These are phyloP conservation scores for Silurus glanis DNA, from an alignment of 2,113 vertebrate genomes.

Conservation along the genomic window DNA sequence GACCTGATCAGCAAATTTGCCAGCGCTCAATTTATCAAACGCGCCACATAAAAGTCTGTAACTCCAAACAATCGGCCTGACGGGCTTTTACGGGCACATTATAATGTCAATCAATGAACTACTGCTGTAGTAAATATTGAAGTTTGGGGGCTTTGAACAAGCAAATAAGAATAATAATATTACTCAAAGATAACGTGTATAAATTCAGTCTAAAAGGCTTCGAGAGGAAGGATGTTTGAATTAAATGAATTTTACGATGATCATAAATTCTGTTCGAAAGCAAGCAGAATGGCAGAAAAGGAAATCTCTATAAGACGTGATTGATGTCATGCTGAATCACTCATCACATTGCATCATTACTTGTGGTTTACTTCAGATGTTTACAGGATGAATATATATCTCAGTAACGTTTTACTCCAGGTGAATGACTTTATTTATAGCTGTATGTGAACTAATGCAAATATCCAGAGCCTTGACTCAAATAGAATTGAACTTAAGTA, in stretches of 20 bases:
- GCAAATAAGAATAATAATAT: neutral
- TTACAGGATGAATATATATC: neutral
- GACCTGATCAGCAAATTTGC: conserved; percentile 48
- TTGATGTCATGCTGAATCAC: neutral
- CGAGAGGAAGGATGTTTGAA: neutral
- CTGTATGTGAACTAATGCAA: conserved; percentile 14
- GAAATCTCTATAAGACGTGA: neutral
- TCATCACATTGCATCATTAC: neutral
- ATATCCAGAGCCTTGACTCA: neutral
- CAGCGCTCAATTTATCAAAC: conserved; percentile 17
- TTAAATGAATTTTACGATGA: neutral
- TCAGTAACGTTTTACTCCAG: neutral
- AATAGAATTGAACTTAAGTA: neutral
- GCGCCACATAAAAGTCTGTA: neutral
- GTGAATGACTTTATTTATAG: conserved; percentile 16
- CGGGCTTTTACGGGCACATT: neutral
- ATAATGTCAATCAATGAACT: neutral
- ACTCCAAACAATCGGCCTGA: conserved; percentile 2
- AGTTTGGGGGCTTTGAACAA: neutral
- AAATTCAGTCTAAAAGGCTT: too few species aligned
- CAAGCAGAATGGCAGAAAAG: neutral
- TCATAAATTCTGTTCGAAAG: neutral
- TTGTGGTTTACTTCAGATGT: conserved; percentile 4
- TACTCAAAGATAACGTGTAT: neutral
- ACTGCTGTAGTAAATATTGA: neutral